phyloP scores from a whole-genome alignment of 1,140 invertebrate genomes.

The Orchesella cincta region DNA sequence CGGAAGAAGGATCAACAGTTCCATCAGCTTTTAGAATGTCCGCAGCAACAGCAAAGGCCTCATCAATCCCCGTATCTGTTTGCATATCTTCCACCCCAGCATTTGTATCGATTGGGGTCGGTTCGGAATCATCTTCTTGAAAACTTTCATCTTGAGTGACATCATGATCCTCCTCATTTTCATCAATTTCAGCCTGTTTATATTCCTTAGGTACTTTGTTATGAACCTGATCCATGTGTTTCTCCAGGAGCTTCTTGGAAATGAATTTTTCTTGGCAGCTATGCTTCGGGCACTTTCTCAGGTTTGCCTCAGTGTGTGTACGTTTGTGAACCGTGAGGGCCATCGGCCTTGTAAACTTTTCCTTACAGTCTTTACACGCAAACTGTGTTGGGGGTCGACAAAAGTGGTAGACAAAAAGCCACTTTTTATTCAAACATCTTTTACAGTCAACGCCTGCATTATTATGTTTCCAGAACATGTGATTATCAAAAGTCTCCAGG shows the following conservation, averaged over 20 bases:
- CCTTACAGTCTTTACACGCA: conserved; percentile 75
- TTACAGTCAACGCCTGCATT: conserved; percentile 82
- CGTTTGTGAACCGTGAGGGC: conserved; percentile 71
- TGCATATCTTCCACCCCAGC: conserved; percentile 40
- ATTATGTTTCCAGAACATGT: conserved; percentile 87
- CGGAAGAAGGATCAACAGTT: conserved; percentile 1
- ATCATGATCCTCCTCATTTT: too few species aligned
- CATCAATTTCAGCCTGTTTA: too few species aligned
- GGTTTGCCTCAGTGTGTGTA: conserved; percentile 69
- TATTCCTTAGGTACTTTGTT: too few species aligned
- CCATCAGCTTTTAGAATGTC: neutral
- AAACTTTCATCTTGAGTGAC: neutral
- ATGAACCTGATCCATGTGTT: conserved; percentile 60
- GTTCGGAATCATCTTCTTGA: conserved; percentile 44
- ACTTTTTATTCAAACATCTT: conserved; percentile 81
- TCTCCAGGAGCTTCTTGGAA: conserved; percentile 72
- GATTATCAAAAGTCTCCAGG: conserved; percentile 81
- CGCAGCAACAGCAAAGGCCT: neutral
- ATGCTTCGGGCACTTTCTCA: conserved; percentile 68
- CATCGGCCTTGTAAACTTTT: conserved; percentile 72
- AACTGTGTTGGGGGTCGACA: conserved; percentile 76
- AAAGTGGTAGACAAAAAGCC: conserved; percentile 87
- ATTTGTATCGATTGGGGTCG: conserved; percentile 39
- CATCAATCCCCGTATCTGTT: conserved; percentile 50
- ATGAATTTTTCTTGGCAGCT: conserved; percentile 74